Evolutionary conservation across 2,797 vertebrate genomes (phyloP), one percentile per base, ranked within the genome.

Genomic region (Euthynnus affinis): DNA sequence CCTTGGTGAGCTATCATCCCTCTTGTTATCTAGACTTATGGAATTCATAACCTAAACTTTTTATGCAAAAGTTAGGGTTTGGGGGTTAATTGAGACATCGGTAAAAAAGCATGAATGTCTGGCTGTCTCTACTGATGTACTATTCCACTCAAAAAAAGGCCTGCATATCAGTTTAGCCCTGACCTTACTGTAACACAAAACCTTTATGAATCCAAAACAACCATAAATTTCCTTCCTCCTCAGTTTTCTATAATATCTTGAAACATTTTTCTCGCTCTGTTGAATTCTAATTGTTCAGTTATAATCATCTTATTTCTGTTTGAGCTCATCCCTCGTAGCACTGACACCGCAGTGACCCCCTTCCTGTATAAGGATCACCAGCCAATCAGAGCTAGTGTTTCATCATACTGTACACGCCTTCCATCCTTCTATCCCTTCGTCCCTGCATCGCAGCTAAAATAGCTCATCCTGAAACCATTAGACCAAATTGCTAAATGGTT

Each of bases 401-500:
- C 70, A 73, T 83, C 46, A 63, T 78, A 76, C 73, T 76, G 71
- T 88, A 80, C 76, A 83, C 72, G 76, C 78, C 73, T 72, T 83
- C 44, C 73, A 77, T 74, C 52, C 68, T 77, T 83, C 67, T 56
- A 71, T 82, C 64, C 80, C 69, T 75, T n/a, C 44, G 56, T 84
- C 75, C 74, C 87, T 46, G 60, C 81, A 64, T 88, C 79, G 75
- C 83, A 80, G 80, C 81, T 88, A 84, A 92, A 91, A 90, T 85
- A 84, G 86, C 83, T 94, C 93, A 95, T 93, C 94, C 90, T 95
- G 94, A 94, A 94, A 88, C 92, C 89, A 94, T 95, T 94, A 93
- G 78, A 82, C 89, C 70, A 93, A 95, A 95, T 95, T 92, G 88
- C 93, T 93, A 93, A 94, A 94, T 92, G 93, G 91, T 90, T 93